Conservation (phyloP, 2,888 invertebrate species). For the Melanargia galathea region DNA sequence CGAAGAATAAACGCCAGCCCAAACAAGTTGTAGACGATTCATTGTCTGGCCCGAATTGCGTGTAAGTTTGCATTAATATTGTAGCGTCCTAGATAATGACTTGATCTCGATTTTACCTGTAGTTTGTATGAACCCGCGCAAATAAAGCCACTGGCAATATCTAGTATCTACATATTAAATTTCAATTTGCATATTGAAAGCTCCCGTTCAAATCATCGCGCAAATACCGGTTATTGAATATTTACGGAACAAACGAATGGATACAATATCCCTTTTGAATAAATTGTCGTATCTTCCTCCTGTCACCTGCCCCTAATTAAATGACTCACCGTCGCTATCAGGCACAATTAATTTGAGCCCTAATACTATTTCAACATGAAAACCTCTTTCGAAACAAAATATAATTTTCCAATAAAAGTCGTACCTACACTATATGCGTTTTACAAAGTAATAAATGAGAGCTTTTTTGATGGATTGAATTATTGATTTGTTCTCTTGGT, state of each 20-base stretch:
- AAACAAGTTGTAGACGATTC: constrained; percentile 2
- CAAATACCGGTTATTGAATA: constrained; percentile 19
- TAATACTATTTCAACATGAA: constrained; percentile 44
- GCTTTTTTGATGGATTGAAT: not conserved
- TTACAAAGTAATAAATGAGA: not conserved
- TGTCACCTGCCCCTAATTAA: constrained; percentile 49
- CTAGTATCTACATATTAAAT: constrained; percentile 12
- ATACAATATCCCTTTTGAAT: constrained; percentile 25
- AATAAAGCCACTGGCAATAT: not conserved
- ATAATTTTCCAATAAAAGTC: constrained; percentile 14
- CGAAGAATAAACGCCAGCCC: not conserved
- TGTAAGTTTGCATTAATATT: not conserved
- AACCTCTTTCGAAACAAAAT: constrained; percentile 25
- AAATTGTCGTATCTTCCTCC: constrained; percentile 44
- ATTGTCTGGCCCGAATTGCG: not conserved
- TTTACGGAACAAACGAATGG: constrained; percentile 23
- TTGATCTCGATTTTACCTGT: not conserved
- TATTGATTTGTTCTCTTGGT: not conserved
- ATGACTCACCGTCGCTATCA: constrained; percentile 52
- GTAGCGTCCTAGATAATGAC: not conserved
- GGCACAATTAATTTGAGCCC: constrained; percentile 49
- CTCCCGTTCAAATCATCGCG: constrained; percentile 18
- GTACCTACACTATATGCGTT: not conserved
- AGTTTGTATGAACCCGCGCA: not conserved
- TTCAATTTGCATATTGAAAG: constrained; percentile 24